Percentiles rank a stretch among this genome's conserved stretches.
These are phyloP conservation scores for Notocelia uddmanniana DNA, from an alignment of 2,888 invertebrate species.

Conservation along the genomic window DNA sequence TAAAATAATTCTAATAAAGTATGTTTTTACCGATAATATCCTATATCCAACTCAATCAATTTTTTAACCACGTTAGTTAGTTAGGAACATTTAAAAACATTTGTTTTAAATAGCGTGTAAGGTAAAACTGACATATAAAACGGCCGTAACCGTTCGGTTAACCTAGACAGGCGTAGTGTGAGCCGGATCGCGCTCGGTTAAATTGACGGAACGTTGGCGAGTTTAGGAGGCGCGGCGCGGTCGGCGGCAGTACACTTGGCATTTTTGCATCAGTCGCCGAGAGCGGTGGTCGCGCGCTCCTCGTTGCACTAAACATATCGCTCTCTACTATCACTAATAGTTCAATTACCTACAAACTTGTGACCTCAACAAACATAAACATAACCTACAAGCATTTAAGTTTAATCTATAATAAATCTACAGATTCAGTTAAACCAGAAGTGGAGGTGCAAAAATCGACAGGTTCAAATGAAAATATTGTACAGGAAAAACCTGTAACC, in stretches of 20 bases:
- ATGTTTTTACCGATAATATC: too few relatives aligned
- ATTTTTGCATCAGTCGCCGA: slow-evolving; percentile 59
- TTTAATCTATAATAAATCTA: slow-evolving; percentile 76
- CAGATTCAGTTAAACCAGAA: slow-evolving; percentile 80
- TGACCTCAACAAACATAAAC: slow-evolving; percentile 48
- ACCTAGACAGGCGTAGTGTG: slow-evolving; percentile 48
- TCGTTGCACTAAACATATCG: slow-evolving; percentile 28
- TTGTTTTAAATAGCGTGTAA: too few relatives aligned
- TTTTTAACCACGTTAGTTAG: too few relatives aligned
- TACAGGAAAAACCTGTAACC: slow-evolving; percentile 77
- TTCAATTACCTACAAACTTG: slow-evolving; percentile 33
- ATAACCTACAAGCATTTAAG: slow-evolving; percentile 61
- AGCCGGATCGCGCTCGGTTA: slow-evolving; percentile 74
- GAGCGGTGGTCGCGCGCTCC: slow-evolving; percentile 52
- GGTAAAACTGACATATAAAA: background rate
- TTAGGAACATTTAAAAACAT: too few relatives aligned
- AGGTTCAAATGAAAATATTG: slow-evolving; percentile 74
- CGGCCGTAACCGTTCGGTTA: slow-evolving; percentile 18
- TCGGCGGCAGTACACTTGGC: slow-evolving; percentile 54
- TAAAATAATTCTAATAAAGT: too few relatives aligned
- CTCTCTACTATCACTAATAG: slow-evolving; percentile 26
- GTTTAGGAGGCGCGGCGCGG: slow-evolving; percentile 45
- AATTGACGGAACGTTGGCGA: slow-evolving; percentile 64
- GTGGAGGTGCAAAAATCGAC: slow-evolving; percentile 79
- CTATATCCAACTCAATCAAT: too few relatives aligned